phyloP scores from a whole-genome alignment of 30 jellyfish, hydroid and myxozoan genomes.

The Aurelia sp. region DNA sequence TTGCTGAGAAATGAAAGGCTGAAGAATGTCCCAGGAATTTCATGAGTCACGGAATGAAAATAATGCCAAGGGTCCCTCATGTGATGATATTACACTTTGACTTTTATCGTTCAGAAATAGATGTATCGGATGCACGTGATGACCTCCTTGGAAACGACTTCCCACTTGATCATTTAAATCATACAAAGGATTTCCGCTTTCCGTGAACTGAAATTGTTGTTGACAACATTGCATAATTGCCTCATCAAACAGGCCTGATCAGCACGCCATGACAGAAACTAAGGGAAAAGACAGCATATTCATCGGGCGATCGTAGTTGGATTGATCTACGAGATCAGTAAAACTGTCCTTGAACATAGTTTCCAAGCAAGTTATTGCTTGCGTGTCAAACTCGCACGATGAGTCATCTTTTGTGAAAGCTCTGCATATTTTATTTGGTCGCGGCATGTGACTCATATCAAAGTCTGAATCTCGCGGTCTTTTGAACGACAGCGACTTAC shows the following conservation, averaged over 20 bases:
- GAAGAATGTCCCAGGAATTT: too few species aligned
- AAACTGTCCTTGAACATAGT: slow-evolving; percentile 65
- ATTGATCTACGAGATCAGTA: slow-evolving; percentile 40
- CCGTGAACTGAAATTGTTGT: background rate
- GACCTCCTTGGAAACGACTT: background rate
- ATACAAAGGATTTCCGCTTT: slow-evolving; percentile 8
- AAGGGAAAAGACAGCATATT: slow-evolving; percentile 40
- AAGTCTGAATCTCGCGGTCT: slow-evolving; percentile 81
- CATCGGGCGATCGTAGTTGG: slow-evolving; percentile 18
- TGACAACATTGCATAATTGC: background rate
- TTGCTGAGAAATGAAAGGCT: too few species aligned
- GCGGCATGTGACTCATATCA: slow-evolving; percentile 73
- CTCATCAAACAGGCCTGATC: slow-evolving; percentile 10
- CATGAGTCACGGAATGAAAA: too few species aligned
- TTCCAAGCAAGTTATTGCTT: slow-evolving; percentile 66
- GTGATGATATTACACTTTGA: too few species aligned
- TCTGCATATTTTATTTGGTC: slow-evolving; percentile 71
- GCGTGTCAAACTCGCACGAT: slow-evolving; percentile 72
- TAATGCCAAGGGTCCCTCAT: too few species aligned
- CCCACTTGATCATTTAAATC: background rate
- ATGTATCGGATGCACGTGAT: slow-evolving; percentile 1
- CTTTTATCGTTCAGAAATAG: too few species aligned
- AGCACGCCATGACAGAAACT: slow-evolving; percentile 75
- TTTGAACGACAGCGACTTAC: slow-evolving; percentile 60
- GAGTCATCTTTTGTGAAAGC: slow-evolving; percentile 16